phyloP scores from a whole-genome alignment of 2,888 invertebrate species.

The Lampropteryx suffumata region DNA sequence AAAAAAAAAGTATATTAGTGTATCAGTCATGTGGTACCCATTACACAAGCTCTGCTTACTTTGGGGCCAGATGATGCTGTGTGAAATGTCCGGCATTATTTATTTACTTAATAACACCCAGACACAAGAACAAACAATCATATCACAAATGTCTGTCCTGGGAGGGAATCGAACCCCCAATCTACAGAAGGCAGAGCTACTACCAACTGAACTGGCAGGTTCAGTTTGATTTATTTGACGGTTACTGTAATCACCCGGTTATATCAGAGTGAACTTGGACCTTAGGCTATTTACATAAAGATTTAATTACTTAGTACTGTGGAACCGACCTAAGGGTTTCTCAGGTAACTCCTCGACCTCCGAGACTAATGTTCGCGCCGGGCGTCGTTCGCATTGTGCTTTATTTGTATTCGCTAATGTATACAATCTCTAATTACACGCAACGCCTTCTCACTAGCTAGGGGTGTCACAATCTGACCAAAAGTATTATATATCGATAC shows the following conservation, averaged over 20 bases:
- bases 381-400: conserved; percentile 73
- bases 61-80: too few relatives aligned
- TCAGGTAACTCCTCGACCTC: conserved; percentile 66
- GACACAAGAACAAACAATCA: too few relatives aligned
- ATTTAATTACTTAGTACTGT: conserved; percentile 1
- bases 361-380: conserved; percentile 74
- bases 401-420: conserved; percentile 81
- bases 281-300: conserved; percentile 1
- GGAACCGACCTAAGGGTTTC: conserved; percentile 45
- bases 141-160: too few relatives aligned
- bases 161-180: too few relatives aligned
- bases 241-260: neutral
- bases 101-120: too few relatives aligned
- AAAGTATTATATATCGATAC: too few relatives aligned
- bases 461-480: conserved; percentile 51
- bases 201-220: too few relatives aligned
- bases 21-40: too few relatives aligned
- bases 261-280: neutral
- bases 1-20: too few relatives aligned
- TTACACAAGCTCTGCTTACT: too few relatives aligned
- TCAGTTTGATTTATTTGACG: neutral
- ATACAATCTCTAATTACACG: conserved; percentile 83
- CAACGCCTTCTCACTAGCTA: conserved; percentile 66
- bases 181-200: too few relatives aligned
- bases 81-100: too few relatives aligned